phyloP scores from a whole-genome alignment of 2,797 vertebrate species.

The Pseudotriccus pelzelni region DNA sequence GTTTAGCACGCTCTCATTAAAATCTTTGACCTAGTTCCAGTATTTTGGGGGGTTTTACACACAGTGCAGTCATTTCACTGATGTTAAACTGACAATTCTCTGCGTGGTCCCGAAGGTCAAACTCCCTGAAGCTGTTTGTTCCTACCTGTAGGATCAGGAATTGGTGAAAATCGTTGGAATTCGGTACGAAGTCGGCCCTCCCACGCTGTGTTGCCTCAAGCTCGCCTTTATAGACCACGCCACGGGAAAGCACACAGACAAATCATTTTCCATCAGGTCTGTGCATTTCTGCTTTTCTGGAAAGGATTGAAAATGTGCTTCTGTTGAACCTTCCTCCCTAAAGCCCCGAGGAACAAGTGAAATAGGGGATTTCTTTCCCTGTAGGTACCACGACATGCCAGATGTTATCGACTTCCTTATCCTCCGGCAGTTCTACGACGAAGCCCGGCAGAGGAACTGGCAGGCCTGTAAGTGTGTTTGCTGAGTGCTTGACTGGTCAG shows the following conservation, averaged over 20 bases:
- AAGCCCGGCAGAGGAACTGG: conserved; percentile 92
- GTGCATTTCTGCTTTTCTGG: neutral
- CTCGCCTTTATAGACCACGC: conserved; percentile 92
- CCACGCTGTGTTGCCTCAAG: conserved; percentile 94
- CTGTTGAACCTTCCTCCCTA: neutral
- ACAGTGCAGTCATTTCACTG: neutral
- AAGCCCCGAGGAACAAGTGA: neutral
- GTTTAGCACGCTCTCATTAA: neutral
- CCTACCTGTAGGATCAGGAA: conserved; percentile 90
- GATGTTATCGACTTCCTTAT: conserved; percentile 98
- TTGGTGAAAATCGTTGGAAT: conserved; percentile 97
- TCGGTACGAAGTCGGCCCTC: conserved; percentile 93
- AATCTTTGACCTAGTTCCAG: neutral
- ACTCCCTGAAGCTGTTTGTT: neutral
- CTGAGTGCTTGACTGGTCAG: neutral
- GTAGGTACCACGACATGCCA: conserved; percentile 97
- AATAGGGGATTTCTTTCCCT: neutral
- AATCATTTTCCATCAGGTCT: conserved; percentile 94
- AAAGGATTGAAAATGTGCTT: neutral
- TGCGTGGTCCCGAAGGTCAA: neutral
- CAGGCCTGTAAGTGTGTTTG: conserved; percentile 83
- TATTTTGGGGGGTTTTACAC: neutral
- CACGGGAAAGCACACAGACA: conserved; percentile 88
- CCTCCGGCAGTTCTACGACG: conserved; percentile 92
- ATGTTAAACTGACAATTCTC: neutral